These are phyloP conservation scores for Pelvicachromis taeniatus DNA, from an alignment of 2,113 vertebrate genomes.

Conservation along the genomic window DNA sequence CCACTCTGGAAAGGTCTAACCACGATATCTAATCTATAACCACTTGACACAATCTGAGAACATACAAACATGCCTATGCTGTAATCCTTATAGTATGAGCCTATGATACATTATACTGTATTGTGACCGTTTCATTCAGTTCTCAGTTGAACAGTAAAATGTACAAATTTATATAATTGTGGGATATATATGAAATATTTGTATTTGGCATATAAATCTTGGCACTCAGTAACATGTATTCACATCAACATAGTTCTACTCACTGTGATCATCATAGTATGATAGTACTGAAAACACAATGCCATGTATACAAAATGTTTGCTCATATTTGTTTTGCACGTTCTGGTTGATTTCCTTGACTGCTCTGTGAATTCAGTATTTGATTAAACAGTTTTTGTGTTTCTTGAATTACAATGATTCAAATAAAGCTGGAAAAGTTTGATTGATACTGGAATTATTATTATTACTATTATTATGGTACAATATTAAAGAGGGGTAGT, in stretches of 20 bases:
- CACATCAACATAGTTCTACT: too few species aligned
- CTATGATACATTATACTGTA: too few species aligned
- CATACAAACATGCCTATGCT: too few species aligned
- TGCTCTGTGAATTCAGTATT: not conserved
- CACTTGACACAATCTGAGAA: not conserved
- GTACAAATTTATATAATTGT: too few species aligned
- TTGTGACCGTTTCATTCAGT: too few species aligned
- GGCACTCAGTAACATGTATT: too few species aligned
- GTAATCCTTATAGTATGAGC: too few species aligned
- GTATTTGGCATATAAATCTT: too few species aligned
- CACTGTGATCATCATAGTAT: too few species aligned
- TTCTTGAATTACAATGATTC: not conserved
- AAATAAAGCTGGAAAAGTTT: not conserved
- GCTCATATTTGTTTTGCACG: constrained; percentile 44
- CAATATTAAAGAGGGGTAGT: not conserved
- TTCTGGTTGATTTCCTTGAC: not conserved
- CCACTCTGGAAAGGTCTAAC: not conserved
- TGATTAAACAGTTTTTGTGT: not conserved
- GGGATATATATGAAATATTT: too few species aligned
- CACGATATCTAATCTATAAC: not conserved
- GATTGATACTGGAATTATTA: not conserved
- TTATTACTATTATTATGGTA: not conserved
- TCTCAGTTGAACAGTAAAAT: too few species aligned
- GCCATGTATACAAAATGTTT: not conserved
- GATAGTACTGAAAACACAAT: constrained; percentile 48